Percentiles rank a stretch among this genome's conserved stretches.
These are phyloP conservation scores for Entomobrya multifasciata DNA, from an alignment of 2,888 invertebrate genomes.

Conservation along the genomic window DNA sequence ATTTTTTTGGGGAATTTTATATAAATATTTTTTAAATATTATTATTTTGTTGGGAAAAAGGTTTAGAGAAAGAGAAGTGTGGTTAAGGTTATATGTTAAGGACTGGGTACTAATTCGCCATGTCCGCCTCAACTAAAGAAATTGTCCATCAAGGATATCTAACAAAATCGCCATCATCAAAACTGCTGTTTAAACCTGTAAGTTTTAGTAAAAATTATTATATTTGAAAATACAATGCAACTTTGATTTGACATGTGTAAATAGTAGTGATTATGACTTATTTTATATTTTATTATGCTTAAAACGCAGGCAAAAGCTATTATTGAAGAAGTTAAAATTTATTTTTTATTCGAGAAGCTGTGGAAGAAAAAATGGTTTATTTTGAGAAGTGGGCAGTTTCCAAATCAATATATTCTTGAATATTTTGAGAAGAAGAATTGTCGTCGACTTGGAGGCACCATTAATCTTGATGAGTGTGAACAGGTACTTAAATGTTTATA, in stretches of 20 bases:
- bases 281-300: background rate
- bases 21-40: background rate
- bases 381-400: slow-evolving; percentile 93
- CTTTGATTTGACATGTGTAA: background rate
- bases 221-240: background rate
- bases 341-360: slow-evolving; percentile 85
- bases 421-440: slow-evolving; percentile 95
- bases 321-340: background rate
- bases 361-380: slow-evolving; percentile 98
- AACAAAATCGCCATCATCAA: slow-evolving; percentile 96
- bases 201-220: slow-evolving; percentile 82
- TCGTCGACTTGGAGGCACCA: slow-evolving; percentile 92
- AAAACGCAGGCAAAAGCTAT: background rate
- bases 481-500: too few relatives aligned
- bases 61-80: background rate
- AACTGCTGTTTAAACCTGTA: slow-evolving; percentile 96
- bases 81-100: background rate
- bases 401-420: slow-evolving; percentile 95
- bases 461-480: slow-evolving; percentile 97
- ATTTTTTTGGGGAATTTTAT: too few relatives aligned
- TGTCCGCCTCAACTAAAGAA: slow-evolving; percentile 82
- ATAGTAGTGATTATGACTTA: background rate
- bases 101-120: background rate
- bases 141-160: slow-evolving; percentile 94
- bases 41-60: background rate